Base-by-base conservation (phyloP, 2,888 invertebrate genomes). In the Platerodrilus igneus region DNA sequence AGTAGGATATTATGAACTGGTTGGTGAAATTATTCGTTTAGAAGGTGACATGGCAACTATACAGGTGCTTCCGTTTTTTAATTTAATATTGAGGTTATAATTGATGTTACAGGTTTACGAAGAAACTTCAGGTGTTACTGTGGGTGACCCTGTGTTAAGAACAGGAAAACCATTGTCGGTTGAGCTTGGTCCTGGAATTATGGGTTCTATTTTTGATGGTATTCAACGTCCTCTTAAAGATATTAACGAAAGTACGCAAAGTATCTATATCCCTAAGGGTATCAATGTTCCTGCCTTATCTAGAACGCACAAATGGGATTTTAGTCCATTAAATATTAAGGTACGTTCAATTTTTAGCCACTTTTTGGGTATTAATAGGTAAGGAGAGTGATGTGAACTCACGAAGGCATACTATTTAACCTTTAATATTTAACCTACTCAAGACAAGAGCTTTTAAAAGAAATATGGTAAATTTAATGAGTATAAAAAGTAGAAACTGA, bases 41-140 rank as follows among this genome's bases (percentile, higher is more conserved):
- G 99, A 99, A 74, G 96, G 96, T 43, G 99, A 99, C 72, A 90
- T 95, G 87, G 99, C 99, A 46, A 99, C 99, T 56, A 97, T 99
- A 70, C 99, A 99, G 81, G 97, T 92, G 75, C 64, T 72, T 74
- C 42, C 73, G 31, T 3, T 16, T 73, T 21, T 23, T 34, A 11
- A 11, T 30, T 17, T 30, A 0, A n/a, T 11, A 8, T 22, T 22
- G 7, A 22, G 9, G 4, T 16, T 13, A 17, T 17, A 7, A 28
- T 13, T 2, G 14, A 15, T 2, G 17, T 32, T 27, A 11, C 15
- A 42, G 42, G 43, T 92, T 51, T 92, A 92, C 68, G 91, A 92
- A 66, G 91, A 92, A 71, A 92, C 88, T 55, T 96, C 97, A 32
- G 99, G 97, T 57, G 97, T 99, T 25, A 99, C 99, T 3, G 97